These are phyloP conservation scores for Andrena minutula DNA, from an alignment of 2,888 invertebrate genomes.

Conservation along the genomic window DNA sequence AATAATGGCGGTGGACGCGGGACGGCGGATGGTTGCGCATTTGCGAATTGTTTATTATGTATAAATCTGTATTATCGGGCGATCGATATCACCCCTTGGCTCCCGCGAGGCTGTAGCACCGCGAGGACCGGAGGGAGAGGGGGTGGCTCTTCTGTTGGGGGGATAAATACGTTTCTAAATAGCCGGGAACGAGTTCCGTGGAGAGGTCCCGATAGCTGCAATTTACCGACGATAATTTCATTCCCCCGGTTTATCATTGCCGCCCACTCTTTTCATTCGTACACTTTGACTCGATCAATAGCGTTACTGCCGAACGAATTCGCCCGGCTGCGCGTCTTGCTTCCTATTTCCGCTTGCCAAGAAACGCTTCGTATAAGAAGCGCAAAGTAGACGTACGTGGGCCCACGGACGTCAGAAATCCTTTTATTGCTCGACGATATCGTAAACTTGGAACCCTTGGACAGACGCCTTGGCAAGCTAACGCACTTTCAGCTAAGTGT, in stretches of 20 bases:
- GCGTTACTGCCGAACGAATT: conserved; percentile 2
- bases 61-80: conserved; percentile 42
- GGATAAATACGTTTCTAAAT: conserved; percentile 27
- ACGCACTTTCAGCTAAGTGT: not conserved
- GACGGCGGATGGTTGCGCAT: conserved; percentile 30
- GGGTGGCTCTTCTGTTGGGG: conserved; percentile 11
- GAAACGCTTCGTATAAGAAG: not conserved
- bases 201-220: conserved; percentile 7
- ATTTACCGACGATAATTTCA: conserved; percentile 42
- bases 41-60: conserved; percentile 60
- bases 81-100: not conserved
- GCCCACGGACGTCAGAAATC: not conserved
- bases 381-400: not conserved
- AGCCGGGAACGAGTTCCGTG: conserved; percentile 6
- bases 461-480: not conserved
- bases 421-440: not conserved
- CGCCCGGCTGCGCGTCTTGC: not conserved
- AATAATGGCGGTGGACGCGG: conserved; percentile 53
- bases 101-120: not conserved
- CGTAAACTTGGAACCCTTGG: not conserved
- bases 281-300: conserved; percentile 9
- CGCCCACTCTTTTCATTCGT: conserved; percentile 2
- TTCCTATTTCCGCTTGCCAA: not conserved
- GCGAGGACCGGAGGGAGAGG: not conserved
- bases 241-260: conserved; percentile 14